phyloP scores from a whole-genome alignment of 2,888 invertebrate genomes.

The Drosophila emarginata region DNA sequence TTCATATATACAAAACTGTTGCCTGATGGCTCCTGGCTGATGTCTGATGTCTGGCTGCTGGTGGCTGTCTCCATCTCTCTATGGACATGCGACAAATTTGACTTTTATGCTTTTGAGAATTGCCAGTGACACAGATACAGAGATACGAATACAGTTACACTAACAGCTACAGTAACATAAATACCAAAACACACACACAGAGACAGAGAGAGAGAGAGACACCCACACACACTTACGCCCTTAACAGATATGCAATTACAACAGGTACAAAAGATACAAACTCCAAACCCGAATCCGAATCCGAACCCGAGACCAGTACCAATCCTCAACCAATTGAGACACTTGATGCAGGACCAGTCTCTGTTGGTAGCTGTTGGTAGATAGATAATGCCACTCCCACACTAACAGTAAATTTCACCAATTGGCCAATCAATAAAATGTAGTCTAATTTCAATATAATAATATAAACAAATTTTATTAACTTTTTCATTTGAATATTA shows the following conservation, averaged over 20 bases:
- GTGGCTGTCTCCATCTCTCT: constrained; percentile 51
- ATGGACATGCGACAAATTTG: constrained; percentile 73
- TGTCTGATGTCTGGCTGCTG: constrained; percentile 13
- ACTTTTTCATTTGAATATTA: no score
- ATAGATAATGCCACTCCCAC: neutral
- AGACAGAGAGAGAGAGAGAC: no score
- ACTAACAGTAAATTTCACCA: constrained; percentile 10
- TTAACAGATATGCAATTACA: constrained; percentile 60
- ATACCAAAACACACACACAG: neutral
- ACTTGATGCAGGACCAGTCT: constrained; percentile 48
- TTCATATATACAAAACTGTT: constrained; percentile 54
- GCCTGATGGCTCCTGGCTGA: constrained; percentile 22
- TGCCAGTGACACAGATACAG: constrained; percentile 65
- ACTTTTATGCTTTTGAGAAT: constrained; percentile 75
- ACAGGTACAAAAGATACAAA: constrained; percentile 42
- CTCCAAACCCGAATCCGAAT: neutral
- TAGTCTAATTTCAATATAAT: neutral
- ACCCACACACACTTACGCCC: constrained; percentile 13
- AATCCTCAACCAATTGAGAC: constrained; percentile 35
- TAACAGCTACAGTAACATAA: constrained; percentile 16
- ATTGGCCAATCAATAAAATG: neutral
- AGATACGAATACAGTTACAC: constrained; percentile 31
- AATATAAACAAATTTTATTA: neutral
- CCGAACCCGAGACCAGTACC: neutral
- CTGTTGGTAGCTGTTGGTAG: neutral